phyloP scores from a whole-genome alignment of 2,113 vertebrate genomes.

The rabbit (Oryctolagus cuniculus) region mOryCun1.1 NC_091449.1:49058501-49059000 shows the following conservation, averaged over 20 bases:
- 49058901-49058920: background rate
- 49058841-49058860: rapidly evolving
- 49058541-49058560: constrained; percentile 66
- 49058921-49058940: background rate
- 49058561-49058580: constrained; percentile 57
- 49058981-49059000: background rate
- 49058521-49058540: constrained; percentile 55
- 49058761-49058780: background rate
- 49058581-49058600: constrained; percentile 53
- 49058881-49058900: background rate
- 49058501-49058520: constrained; percentile 15
- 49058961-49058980: rapidly evolving
- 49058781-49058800: background rate
- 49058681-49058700: constrained; percentile 13
- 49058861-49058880: background rate
- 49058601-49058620: background rate
- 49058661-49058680: constrained; percentile 35
- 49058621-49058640: constrained; percentile 55
- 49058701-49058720: background rate
- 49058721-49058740: background rate
- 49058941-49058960: background rate
- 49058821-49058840: background rate
- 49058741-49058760: background rate
- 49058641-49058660: constrained; percentile 24
- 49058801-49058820: background rate